Base-by-base conservation (phyloP, 2,888 invertebrate species). In the Plebejus anna region DNA sequence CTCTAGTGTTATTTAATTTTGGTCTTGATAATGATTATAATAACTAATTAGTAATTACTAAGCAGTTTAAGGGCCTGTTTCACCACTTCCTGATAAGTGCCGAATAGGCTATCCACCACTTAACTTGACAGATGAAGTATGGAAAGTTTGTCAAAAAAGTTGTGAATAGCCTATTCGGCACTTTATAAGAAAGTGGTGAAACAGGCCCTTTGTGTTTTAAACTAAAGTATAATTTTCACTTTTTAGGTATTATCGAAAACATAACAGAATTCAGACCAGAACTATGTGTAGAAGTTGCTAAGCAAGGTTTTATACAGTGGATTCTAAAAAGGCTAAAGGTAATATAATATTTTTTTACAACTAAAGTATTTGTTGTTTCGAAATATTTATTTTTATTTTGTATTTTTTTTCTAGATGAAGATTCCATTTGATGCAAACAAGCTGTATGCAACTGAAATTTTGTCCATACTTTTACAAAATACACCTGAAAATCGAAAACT, bases 381-480 rank as follows among this genome's bases (percentile, higher is more conserved):
- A 38, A 42, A n/a, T 16, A 38, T 76, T 16, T 66, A 51, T 51
- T 59, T 22, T 9, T 36, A 22, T 75, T 22, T 22, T 51, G 6
- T 9, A 59, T 28, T 47, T 57, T 76, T 36, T 47, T 77, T 87
- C 55, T 83, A 94, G 94, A 84, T 96, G 59, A 98, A 99, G 92
- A 94, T 97, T 73, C 98, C 98, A 11, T 99, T 98, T 90, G 98
- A 99, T 92, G 96, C 96, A 0, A 99, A 99, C 88, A 99, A 99
- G 91, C 91, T 99, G 75, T 99, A 99, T 90, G 97, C 97, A 75
- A 98, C 98, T 87, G 99, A 99, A 94, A 97, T 99, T 81, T 91
- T 99, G 75, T 98, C 99, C 22, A 99, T 99, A 87, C 93, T 99
- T 13, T 94, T 99, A 76, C 99, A 99, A 94, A 97, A 97, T 80